Evolutionary conservation across 2,888 invertebrate genomes (phyloP), one percentile per base, ranked within the genome.

Genomic region (Andrena bucephala): DNA sequence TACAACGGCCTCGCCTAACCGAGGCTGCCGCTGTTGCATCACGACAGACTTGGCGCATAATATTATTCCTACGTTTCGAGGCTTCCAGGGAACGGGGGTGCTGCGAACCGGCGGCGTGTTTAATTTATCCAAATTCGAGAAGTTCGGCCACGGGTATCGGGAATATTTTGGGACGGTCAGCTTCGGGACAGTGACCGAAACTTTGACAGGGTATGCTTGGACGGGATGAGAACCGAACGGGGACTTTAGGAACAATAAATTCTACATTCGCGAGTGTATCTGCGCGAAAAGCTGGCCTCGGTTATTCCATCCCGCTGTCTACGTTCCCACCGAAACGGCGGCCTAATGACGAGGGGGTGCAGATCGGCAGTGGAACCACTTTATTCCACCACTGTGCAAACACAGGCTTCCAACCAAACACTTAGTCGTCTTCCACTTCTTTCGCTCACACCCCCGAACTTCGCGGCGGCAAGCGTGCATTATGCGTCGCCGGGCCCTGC

Each of bases 1-100:
- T 27, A 13, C 54, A 65, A 29, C 65, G 24, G 33, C 65, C 60
- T 60, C 31, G 65, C 50, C 42, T 42, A 42, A 5, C 42, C 60
- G 65, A 6, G 63, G 20, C 42, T 70, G 52, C 67, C 60, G 29
- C 42, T 31, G 59, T 60, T 60, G 42, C 62, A 52, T 69, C 66
- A 42, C 77, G 31, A 59, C 69, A 76, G 66, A 79, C 70, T 79
- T 70, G 27, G 50, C 52, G 60, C 52, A 63, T 78, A 83, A 78
- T 83, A 84, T 84, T 84, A 77, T 78, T 82, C 62, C 57, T 67
- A 29, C 62, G 52, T 70, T 70, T 63, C 63, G 57, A 36, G 24
- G 31, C 20, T 62, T 68, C 63, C 62, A 8, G 13, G 42, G n/a
- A 42, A 0, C 31, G 65, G 13, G 59, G 24, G 10, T 5, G 13